Evolutionary conservation across 2,113 vertebrate genomes (phyloP), one percentile per base, ranked within the genome.

Genomic region (Spea bombifrons): DNA sequence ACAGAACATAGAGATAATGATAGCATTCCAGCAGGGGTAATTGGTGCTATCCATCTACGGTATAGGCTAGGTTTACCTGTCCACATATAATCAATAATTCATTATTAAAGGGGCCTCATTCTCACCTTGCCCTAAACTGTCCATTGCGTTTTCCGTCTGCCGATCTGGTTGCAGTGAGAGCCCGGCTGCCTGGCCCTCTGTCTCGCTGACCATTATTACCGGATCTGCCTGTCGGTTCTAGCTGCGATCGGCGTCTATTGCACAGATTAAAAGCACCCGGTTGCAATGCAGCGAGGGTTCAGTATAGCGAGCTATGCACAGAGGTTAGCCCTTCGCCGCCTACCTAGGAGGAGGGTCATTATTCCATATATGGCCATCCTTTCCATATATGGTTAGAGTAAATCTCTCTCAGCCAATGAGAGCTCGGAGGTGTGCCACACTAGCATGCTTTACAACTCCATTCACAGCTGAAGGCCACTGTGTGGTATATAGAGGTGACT

Each of bases 241-340:
- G 30, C 13, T 66, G 64, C 9, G 43, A 44, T 5, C 64, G 7
- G 64, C 3, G 16, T 5, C 16, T 30, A 30, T 61, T 3, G 57
- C 3, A 52, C 50, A 52, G 50, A 52, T 6, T 3, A 10, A 7
- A 10, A 44, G 6, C 10, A 7, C 13, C 44, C 45, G 66, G 66
- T 12, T 67, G 55, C 66, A 67, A 13, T 8, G 68, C 44, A 15
- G 7, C 8, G 48, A 17, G 68, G 49, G 9, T 64, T 50, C 8
- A 44, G 44, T 48, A 30, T 44, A 48, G n/a, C 1, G 70, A 73
- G 55, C 71, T 12, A 7, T 4, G 15, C 65, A 66, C 45, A 80
- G 77, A 80, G 77, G 77, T 80, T 52, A 80, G 50, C 76, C 75
- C 5, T 50, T 44, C 13, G 43, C 13, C n/a, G 30, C 47, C 15